Base-by-base conservation (phyloP, 2,797 vertebrate species). In the Yasuhikotakia modesta region DNA sequence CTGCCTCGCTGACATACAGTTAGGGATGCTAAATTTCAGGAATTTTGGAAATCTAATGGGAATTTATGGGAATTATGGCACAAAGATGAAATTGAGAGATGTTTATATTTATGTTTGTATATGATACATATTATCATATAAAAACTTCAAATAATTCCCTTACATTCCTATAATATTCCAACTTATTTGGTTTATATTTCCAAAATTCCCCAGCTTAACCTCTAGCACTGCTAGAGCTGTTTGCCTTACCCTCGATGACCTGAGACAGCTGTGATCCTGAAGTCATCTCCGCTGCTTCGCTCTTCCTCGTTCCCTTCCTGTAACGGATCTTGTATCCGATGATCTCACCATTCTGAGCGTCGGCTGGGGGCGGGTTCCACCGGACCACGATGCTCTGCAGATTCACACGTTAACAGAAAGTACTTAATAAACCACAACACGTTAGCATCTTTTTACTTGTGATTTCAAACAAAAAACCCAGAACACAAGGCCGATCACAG, bases 271-370 rank as follows among this genome's bases (percentile, higher is more conserved):
- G 96, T 1, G 91, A 92, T 73, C 96, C 97, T 13, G 90, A 88
- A 0, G 95, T 94, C 70, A 88, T 95, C 86, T 98, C 97, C 0
- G 93, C 93, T 0, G 94, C 93, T 22, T 98, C 96, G 1, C 97
- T 98, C 91, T 97, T 96, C 60, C 97, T 92, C 30, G 95, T 92
- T 7, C 94, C 94, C 85, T 97, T 99, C 3, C 96, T 93, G 87
- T 98, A 98, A 50, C 97, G 96, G 65, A 99, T 95, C 88, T 96
- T 99, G 90, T 99, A 99, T 19, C 95, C 93, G 0, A 88, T 94
- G 86, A 99, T 96, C 69, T 95, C 95, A 0, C 98, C 97, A 0
- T 98, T 99, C 58, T 99, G 97, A 21, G 93, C 89, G 0, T 91
- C 94, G 0, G 87, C 85, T 17, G 95, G 94, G 0, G 98, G 97